Percentiles rank a stretch among this genome's conserved stretches.
Conservation (phyloP, 2,888 invertebrate species). For the Aromia moschata region DNA sequence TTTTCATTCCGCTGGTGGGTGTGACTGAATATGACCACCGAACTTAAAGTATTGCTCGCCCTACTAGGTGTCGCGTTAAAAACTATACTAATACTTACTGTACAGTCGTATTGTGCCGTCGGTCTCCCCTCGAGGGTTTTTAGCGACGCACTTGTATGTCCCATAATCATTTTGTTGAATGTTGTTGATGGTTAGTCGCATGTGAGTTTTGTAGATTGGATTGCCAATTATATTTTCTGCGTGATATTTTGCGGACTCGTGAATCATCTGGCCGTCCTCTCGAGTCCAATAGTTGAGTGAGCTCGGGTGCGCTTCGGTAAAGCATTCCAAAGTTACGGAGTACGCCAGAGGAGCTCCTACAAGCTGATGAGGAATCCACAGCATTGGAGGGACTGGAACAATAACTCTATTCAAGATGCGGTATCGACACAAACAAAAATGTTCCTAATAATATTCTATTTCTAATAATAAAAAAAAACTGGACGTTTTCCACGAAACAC, state of each 20-base stretch:
- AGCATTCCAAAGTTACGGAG: constrained; percentile 86
- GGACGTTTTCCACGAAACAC: no score
- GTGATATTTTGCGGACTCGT: constrained; percentile 83
- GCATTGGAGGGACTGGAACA: constrained; percentile 84
- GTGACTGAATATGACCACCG: neutral
- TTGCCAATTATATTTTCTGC: constrained; percentile 75
- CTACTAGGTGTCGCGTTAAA: neutral
- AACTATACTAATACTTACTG: constrained; percentile 71
- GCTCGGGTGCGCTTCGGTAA: constrained; percentile 90
- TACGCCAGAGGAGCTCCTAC: constrained; percentile 86
- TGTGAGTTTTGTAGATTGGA: constrained; percentile 86
- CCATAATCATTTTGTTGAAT: constrained; percentile 85
- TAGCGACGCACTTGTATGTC: constrained; percentile 87
- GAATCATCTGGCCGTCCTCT: constrained; percentile 89
- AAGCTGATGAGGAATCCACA: constrained; percentile 90
- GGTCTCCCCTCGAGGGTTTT: constrained; percentile 90
- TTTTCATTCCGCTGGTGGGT: neutral
- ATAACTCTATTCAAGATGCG: constrained; percentile 19
- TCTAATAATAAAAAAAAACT: no score
- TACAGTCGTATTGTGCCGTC: constrained; percentile 89
- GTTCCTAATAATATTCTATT: no score
- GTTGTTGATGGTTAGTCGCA: constrained; percentile 83
- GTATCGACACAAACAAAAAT: no score
- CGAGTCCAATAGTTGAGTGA: constrained; percentile 92
- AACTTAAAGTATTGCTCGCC: neutral